These are phyloP conservation scores for Uropetala carovei DNA, from an alignment of 2,888 invertebrate genomes.

Conservation along the genomic window DNA sequence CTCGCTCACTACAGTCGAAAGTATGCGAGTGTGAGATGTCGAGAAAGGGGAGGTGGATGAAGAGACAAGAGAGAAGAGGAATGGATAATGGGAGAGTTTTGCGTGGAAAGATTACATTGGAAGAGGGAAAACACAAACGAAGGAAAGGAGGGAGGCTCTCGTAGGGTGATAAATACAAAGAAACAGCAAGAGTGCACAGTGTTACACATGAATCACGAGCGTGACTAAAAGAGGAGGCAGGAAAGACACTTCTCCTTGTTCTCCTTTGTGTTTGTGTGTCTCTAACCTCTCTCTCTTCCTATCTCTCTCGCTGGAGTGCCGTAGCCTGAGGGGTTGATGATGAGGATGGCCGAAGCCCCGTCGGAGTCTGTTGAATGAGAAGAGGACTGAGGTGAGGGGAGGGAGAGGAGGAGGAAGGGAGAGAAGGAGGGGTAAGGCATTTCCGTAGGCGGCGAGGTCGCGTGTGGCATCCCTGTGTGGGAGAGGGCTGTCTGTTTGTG, in stretches of 20 bases:
- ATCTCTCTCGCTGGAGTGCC: neutral
- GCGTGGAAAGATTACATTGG: neutral
- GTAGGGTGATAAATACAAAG: too few species aligned
- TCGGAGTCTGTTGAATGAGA: neutral
- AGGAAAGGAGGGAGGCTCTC: neutral
- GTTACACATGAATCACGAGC: neutral
- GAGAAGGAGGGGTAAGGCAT: neutral
- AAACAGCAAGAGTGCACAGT: too few species aligned
- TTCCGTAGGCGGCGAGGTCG: conserved; percentile 59
- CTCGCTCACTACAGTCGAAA: too few species aligned
- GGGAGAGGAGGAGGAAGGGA: neutral
- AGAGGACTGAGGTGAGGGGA: neutral
- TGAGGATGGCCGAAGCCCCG: conserved; percentile 46
- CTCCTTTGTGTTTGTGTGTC: neutral
- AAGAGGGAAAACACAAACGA: neutral
- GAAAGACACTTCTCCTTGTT: neutral
- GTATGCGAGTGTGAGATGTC: too few species aligned
- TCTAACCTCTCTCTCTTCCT: neutral
- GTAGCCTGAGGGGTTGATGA: neutral
- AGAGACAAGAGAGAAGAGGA: neutral
- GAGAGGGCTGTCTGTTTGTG: conserved; percentile 21
- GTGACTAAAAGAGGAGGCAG: neutral
- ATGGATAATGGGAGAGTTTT: neutral
- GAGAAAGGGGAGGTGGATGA: too few species aligned
- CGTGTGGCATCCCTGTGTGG: conserved; percentile 58